phyloP scores from a whole-genome alignment of 30 jellyfish, hydroid and myxozoan species.

The Hydractinia symbiolongicarpus region DNA sequence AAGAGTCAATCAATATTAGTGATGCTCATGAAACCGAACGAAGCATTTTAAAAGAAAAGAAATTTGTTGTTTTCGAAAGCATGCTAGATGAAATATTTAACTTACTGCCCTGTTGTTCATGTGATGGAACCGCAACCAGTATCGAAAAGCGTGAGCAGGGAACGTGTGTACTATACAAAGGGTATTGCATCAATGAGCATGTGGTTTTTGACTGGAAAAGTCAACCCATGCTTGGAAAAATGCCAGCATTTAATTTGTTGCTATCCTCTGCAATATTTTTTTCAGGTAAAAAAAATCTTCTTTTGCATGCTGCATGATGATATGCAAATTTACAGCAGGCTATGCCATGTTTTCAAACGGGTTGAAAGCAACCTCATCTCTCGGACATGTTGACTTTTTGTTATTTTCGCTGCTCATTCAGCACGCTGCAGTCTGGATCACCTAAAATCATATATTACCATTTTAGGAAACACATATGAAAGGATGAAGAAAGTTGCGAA shows the following conservation, averaged over 20 bases:
- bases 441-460: no score
- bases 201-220: no score
- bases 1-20: background rate
- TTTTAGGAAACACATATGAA: constrained; percentile 1
- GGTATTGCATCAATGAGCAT: no score
- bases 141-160: constrained; percentile 12
- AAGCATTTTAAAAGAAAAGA: background rate
- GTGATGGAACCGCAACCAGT: background rate
- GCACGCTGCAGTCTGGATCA: no score
- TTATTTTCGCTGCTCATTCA: no score
- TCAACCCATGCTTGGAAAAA: constrained; percentile 14
- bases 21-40: background rate
- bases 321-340: no score
- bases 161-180: background rate
- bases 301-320: no score
- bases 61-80: constrained; percentile 6
- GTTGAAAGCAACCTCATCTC: no score
- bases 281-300: background rate
- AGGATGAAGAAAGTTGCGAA: background rate
- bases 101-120: background rate
- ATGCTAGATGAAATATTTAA: constrained; percentile 1
- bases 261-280: background rate
- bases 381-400: no score
- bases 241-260: constrained; percentile 12
- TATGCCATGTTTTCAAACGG: no score